Percentiles rank a stretch among this genome's conserved stretches.
phyloP scores from a whole-genome alignment of 1,140 invertebrate species.

The Heliconius hermathena region DNA sequence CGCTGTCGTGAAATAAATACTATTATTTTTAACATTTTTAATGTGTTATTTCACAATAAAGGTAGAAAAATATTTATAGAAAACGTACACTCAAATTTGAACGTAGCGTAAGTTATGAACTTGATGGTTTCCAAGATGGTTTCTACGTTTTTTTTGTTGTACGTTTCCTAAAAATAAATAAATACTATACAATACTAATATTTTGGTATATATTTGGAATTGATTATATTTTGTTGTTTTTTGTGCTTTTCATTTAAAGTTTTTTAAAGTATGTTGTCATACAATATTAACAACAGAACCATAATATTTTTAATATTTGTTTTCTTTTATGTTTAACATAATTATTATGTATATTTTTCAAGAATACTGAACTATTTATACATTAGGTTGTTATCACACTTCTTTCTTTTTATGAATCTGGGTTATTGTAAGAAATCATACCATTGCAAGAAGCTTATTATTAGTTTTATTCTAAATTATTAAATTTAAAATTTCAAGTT shows the following conservation, averaged over 20 bases:
- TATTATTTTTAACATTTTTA: too few species aligned
- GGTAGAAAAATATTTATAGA: too few species aligned
- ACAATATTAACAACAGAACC: not conserved
- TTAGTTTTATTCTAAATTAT: constrained; percentile 12
- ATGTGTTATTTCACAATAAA: too few species aligned
- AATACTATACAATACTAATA: constrained; percentile 2
- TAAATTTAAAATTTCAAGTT: constrained; percentile 4
- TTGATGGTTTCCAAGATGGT: too few species aligned
- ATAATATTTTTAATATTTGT: constrained; percentile 3
- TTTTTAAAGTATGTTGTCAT: not conserved
- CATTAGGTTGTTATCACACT: not conserved
- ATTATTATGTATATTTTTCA: not conserved
- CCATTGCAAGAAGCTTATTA: not conserved
- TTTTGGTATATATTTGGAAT: not conserved
- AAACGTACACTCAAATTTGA: too few species aligned
- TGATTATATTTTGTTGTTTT: constrained; percentile 6
- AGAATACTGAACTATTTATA: not conserved
- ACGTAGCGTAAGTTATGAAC: too few species aligned
- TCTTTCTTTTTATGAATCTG: not conserved
- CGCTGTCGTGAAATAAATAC: not conserved
- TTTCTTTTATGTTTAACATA: constrained; percentile 3
- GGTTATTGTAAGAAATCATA: not conserved
- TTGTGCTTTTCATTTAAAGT: not conserved
- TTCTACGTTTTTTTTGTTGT: too few species aligned
- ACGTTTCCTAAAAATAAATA: too few species aligned